Conservation (phyloP, 92 coral and sea anemone species). For the Montipora capitata region DNA sequence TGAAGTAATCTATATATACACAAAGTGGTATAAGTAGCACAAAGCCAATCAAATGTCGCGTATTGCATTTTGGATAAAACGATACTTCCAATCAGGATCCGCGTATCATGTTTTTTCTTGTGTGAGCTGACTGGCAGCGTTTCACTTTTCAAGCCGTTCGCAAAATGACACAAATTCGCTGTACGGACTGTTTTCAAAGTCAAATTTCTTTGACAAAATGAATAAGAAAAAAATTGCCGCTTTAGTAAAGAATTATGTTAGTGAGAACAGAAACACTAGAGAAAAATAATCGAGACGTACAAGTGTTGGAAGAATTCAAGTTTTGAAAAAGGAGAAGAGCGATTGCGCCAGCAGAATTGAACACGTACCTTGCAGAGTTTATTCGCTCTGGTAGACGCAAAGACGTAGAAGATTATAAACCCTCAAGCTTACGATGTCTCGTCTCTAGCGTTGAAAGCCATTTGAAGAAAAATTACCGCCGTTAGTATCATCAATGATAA, state of each 20-base stretch:
- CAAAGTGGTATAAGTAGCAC: too few species aligned
- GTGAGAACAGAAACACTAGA: slow-evolving; percentile 31
- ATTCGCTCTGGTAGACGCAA: slow-evolving; percentile 42
- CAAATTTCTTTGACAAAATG: neutral
- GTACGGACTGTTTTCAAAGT: neutral
- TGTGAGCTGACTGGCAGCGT: slow-evolving; percentile 4
- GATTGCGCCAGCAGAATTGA: slow-evolving; percentile 39
- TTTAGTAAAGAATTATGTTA: slow-evolving; percentile 36
- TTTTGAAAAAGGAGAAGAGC: neutral
- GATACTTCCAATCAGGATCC: slow-evolving; percentile 39
- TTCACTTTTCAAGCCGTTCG: neutral
- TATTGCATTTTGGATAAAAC: slow-evolving; percentile 19
- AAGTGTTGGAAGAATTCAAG: slow-evolving; percentile 29
- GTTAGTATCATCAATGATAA: slow-evolving; percentile 31
- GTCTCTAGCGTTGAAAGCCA: slow-evolving; percentile 26
- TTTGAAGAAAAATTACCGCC: slow-evolving; percentile 25
- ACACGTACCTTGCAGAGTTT: slow-evolving; percentile 40
- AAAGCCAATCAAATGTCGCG: slow-evolving; percentile 27
- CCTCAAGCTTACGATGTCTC: slow-evolving; percentile 40
- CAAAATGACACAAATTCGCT: neutral
- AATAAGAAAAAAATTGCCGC: slow-evolving; percentile 24
- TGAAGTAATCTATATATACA: too few species aligned
- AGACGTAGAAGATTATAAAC: slow-evolving; percentile 56
- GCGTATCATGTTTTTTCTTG: slow-evolving; percentile 39
- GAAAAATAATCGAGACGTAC: slow-evolving; percentile 29